Evolutionary conservation across 2,113 vertebrate species (phyloP), one percentile per base, ranked within the genome.

Genomic region (Natator depressus): DNA sequence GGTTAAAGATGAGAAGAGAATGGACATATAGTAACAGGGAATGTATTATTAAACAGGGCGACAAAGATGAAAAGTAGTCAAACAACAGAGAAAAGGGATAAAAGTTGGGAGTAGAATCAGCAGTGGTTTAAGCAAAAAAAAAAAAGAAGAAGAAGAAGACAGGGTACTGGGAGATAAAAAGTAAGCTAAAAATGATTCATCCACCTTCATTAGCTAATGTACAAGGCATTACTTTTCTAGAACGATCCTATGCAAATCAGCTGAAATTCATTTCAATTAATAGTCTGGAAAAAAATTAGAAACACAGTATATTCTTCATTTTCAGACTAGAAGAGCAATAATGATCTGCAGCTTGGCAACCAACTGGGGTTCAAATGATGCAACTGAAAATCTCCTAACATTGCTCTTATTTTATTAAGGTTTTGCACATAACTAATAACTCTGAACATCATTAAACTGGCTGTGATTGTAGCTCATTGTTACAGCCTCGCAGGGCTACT

Each of bases 1-100:
- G 46, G 13, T 55, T 79, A 85, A 96, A 92, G 50, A 81, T 81
- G 42, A 93, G 31, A 7, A 88, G 53, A 81, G n/a, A 95, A 94
- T 0, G 5, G 59, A 94, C 51, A 91, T 78, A 76, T 3, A 22
- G 20, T 69, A 93, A 29, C 27, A 87, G 24, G 51, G 65, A 76
- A 31, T 82, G 85, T 35, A 49, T 78, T 35, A 57, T 47, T 75
- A 69, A 50, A 94, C 79, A 92, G 2, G 85, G 11, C 14, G 50
- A 81, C 2, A 3, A 59, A 84, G n/a, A 76, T 13, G 12, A 6
- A 78, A 78, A 78, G 87, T 89, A 90, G 8, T 7, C 86, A 89
- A 93, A 59, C 47, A 93, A 51, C 54, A 89, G 84, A 49, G 47
- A 80, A 47, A 93, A 79, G 3, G 24, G 16, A 59, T 17, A 46